Percentiles rank a stretch among this genome's conserved stretches.
Evolutionary conservation across 2,888 invertebrate species (phyloP).

Genomic region (Kryphioiulus occultus): DNA sequence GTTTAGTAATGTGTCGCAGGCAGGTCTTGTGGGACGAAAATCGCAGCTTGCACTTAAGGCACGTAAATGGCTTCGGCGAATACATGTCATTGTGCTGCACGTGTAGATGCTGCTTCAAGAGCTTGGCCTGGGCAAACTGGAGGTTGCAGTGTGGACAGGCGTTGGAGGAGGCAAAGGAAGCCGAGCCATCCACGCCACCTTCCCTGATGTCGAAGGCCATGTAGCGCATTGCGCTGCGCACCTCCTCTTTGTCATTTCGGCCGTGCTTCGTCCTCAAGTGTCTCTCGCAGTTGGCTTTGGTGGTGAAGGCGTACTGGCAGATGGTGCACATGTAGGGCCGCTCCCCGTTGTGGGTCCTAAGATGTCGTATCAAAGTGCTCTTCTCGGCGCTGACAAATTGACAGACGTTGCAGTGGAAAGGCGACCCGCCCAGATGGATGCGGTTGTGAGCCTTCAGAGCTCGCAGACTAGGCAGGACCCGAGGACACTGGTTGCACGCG

Average conservation of each 20-base stretch:
- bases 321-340: constrained; percentile 92
- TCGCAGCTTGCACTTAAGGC: constrained; percentile 62
- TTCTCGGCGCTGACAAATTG: constrained; percentile 88
- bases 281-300: constrained; percentile 95
- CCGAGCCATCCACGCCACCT: constrained; percentile 52
- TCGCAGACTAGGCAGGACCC: constrained; percentile 85
- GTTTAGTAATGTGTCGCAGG: constrained; percentile 62
- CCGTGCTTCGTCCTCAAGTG: constrained; percentile 91
- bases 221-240: constrained; percentile 76
- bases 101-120: constrained; percentile 62
- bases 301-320: constrained; percentile 97
- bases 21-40: constrained; percentile 63
- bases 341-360: constrained; percentile 94
- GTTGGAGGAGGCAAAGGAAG: neutral
- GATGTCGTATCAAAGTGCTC: constrained; percentile 87
- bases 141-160: neutral
- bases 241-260: constrained; percentile 84
- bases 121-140: neutral
- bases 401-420: constrained; percentile 93
- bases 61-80: constrained; percentile 62
- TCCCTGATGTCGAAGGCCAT: constrained; percentile 58
- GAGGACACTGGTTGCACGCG: constrained; percentile 87
- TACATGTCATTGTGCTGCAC: constrained; percentile 60
- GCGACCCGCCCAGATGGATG: constrained; percentile 60
- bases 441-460: constrained; percentile 91